Percentiles rank a stretch among this genome's conserved stretches.
Evolutionary conservation across 2,797 vertebrate species (phyloP).

Genomic region (Hybognathus amarus): DNA sequence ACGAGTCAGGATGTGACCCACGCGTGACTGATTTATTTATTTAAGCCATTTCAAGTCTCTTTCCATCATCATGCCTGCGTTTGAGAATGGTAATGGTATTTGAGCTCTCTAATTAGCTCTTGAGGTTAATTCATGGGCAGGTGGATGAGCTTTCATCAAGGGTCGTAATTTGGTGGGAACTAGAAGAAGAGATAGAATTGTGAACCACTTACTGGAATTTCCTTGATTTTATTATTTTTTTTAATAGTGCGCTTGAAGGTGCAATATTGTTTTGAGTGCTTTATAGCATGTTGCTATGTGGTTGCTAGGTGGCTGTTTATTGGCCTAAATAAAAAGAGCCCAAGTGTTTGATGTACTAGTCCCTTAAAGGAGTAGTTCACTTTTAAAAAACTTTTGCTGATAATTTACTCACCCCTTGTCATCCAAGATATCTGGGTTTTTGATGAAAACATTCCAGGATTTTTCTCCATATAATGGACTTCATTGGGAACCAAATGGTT

Average conservation of each 20-base stretch:
- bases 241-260: neutral
- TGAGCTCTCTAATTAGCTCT: conserved; percentile 52
- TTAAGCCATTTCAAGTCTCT: conserved; percentile 44
- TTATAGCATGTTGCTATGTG: neutral
- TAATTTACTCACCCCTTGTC: no score
- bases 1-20: conserved; percentile 52
- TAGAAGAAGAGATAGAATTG: conserved; percentile 15
- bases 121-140: conserved; percentile 40
- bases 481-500: no score
- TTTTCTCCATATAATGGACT: no score
- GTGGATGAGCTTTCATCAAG: conserved; percentile 27
- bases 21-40: conserved; percentile 56
- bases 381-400: no score
- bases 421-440: no score
- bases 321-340: neutral
- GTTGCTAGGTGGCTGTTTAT: neutral
- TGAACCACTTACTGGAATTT: neutral
- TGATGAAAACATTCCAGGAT: no score
- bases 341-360: no score
- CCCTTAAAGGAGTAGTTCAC: no score
- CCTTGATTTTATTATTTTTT: neutral
- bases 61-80: neutral
- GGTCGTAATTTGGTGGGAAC: conserved; percentile 37
- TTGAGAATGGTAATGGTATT: conserved; percentile 49
- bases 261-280: neutral